These are phyloP conservation scores for Struthidea cinerea DNA, from an alignment of 2,113 vertebrate species.

Conservation along the genomic window DNA sequence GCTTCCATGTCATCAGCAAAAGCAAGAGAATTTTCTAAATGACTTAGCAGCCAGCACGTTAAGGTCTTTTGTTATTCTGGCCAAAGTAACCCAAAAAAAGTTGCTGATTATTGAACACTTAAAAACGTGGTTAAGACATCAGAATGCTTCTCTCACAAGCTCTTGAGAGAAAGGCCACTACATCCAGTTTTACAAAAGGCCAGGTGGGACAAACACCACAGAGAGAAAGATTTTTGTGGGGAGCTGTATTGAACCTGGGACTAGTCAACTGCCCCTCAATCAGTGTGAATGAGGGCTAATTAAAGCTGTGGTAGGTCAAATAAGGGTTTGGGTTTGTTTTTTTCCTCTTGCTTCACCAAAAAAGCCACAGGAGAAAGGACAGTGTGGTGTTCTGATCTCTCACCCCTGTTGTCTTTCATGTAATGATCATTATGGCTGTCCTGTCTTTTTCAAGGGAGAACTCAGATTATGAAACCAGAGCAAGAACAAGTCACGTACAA, in stretches of 20 bases:
- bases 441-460: background rate
- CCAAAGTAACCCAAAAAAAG: background rate
- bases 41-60: fast-evolving
- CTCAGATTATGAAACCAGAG: background rate
- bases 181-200: background rate
- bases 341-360: background rate
- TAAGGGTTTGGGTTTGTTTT: background rate
- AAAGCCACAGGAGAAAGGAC: background rate
- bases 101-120: background rate
- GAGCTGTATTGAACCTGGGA: background rate
- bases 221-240: background rate
- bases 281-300: background rate
- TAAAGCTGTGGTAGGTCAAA: background rate
- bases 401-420: background rate
- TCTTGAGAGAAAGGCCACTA: background rate
- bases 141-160: background rate
- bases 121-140: background rate
- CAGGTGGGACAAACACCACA: background rate
- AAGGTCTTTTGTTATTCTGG: background rate
- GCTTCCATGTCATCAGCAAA: background rate
- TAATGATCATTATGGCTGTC: background rate
- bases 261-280: background rate
- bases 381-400: background rate
- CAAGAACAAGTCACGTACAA: background rate
- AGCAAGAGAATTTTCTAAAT: background rate